phyloP scores from a whole-genome alignment of 2,797 vertebrate species.

The Sparidentex hasta region DNA sequence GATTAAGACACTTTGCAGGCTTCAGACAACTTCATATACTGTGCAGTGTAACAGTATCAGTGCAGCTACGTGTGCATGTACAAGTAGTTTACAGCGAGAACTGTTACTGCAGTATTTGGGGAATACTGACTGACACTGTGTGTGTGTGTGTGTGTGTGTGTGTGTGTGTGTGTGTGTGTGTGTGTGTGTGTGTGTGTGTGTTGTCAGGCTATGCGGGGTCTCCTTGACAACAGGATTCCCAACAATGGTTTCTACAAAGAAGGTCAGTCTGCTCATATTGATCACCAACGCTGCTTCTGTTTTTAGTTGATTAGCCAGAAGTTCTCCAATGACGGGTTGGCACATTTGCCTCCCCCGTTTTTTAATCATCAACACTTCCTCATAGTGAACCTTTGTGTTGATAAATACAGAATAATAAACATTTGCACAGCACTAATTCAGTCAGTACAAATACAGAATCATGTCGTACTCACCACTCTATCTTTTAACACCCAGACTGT shows the following conservation, averaged over 20 bases:
- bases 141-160: slow-evolving; percentile 15
- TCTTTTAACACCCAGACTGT: too few relatives aligned
- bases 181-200: slow-evolving; percentile 35
- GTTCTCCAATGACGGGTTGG: too few relatives aligned
- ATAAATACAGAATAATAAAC: too few relatives aligned
- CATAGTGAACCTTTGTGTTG: not conserved
- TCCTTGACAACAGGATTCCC: slow-evolving; percentile 72
- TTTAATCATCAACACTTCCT: too few relatives aligned
- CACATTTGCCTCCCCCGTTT: not conserved
- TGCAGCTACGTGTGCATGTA: not conserved
- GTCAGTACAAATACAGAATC: too few relatives aligned
- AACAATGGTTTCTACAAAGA: slow-evolving; percentile 78
- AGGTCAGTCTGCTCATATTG: slow-evolving; percentile 47
- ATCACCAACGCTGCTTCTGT: not conserved
- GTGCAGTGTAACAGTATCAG: not conserved
- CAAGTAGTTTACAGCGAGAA: too few relatives aligned
- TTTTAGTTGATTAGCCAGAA: not conserved
- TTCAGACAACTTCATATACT: not conserved
- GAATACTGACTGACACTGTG: not conserved
- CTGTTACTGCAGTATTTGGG: not conserved
- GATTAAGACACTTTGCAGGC: not conserved
- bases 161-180: slow-evolving; percentile 21
- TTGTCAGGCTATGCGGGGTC: slow-evolving; percentile 66
- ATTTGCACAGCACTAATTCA: too few relatives aligned
- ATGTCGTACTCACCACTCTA: too few relatives aligned